Base-by-base conservation (phyloP, 2,888 invertebrate genomes). In the Meghimatium bilineatum region DNA sequence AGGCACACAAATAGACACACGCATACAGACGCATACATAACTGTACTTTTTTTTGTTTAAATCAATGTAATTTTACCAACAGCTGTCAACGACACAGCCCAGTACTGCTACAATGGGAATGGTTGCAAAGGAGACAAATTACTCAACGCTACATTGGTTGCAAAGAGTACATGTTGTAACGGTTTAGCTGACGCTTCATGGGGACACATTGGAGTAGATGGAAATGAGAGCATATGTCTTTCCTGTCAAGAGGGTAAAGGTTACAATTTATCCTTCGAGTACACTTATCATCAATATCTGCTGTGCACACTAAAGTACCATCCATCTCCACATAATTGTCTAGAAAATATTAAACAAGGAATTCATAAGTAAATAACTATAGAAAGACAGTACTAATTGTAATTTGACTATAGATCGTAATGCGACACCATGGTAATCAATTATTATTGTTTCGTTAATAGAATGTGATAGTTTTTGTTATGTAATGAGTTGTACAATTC, bases 51-150 rank as follows among this genome's bases (percentile, higher is more conserved):
- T 5, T 72, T 36, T 71, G 12, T 38, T 44, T 67, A 29, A 32
- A 67, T 67, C 5, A 17, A 67, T 29, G 5, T 67, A 23, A 49
- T 49, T 12, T 49, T 49, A 49, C 10, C 32, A 5, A 17, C 60
- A 83, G 83, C 71, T 6, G 38, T 83, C 5, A 83, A n/a, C 60
- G 32, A 34, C 36, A 36, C 49, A 26, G 10, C 20, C 6, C 44
- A 36, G 20, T 83, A 71, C 72, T 83, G 83, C 38, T 83, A 83
- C 69, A 26, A 52, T 23, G 67, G 71, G 14, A 32, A 29, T 29
- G 60, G 38, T 63, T 83, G 83, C 38, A 52, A 69, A 26, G 71
- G 78, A 23, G 49, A 71, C 23, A 78, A 77, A 71, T 32, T 69
- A 32, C 32, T 52, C 52, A 69, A 80, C 34, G 49, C 26, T 14